These are phyloP conservation scores for Tympanoctomys barrerae DNA, from an alignment of 2,797 vertebrate genomes.

Conservation along the genomic window DNA sequence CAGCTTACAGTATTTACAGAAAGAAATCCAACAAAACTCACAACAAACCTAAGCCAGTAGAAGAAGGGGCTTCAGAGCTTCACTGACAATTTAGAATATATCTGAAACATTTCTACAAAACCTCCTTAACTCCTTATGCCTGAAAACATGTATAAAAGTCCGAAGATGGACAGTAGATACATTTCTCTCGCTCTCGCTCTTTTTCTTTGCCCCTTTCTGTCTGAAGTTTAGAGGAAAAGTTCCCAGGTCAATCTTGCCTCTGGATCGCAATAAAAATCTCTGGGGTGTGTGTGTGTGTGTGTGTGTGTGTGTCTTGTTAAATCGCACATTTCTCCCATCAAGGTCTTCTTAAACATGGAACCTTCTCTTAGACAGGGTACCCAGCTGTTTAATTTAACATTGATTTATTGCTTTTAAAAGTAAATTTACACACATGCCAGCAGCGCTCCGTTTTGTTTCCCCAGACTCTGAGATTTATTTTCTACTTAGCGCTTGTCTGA, in stretches of 20 bases:
- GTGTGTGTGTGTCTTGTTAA: constrained; percentile 70
- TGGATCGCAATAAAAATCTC: background rate
- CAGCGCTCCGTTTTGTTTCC: constrained; percentile 86
- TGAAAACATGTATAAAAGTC: constrained; percentile 48
- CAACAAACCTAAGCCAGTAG: constrained; percentile 15
- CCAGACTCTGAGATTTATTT: constrained; percentile 88
- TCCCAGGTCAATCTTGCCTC: constrained; percentile 31
- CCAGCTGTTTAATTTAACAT: constrained; percentile 90
- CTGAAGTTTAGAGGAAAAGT: constrained; percentile 52
- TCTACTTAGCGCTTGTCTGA: constrained; percentile 88
- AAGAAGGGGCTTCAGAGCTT: background rate
- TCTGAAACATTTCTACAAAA: constrained; percentile 41
- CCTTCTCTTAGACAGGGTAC: constrained; percentile 80
- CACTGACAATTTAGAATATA: constrained; percentile 49
- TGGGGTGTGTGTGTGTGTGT: background rate
- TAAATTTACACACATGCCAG: constrained; percentile 88
- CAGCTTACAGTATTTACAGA: constrained; percentile 62
- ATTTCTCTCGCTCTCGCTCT: background rate
- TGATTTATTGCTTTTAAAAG: constrained; percentile 91
- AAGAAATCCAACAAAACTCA: constrained; percentile 49
- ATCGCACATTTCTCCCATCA: constrained; percentile 71
- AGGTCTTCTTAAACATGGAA: constrained; percentile 78
- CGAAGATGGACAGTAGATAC: background rate
- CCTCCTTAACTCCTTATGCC: background rate
- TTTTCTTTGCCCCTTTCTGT: background rate